Percentiles rank a stretch among this genome's conserved stretches.
phyloP scores from a whole-genome alignment of 2,888 invertebrate species.

The Tetranychus piercei region DNA sequence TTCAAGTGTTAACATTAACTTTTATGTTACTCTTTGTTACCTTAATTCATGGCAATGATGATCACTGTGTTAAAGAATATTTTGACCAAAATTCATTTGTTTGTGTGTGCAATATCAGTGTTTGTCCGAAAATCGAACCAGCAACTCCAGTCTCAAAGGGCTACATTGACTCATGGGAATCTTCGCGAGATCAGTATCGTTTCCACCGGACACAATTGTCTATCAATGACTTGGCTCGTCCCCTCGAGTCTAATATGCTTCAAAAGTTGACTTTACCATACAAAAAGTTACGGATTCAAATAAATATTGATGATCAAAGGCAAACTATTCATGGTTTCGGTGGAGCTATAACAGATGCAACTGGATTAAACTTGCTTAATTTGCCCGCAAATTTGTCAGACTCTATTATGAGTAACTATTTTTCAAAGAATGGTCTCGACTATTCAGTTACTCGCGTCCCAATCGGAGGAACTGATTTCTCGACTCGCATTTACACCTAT shows the following conservation, averaged over 20 bases:
- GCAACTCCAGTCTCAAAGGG: background rate
- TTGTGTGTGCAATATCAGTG: background rate
- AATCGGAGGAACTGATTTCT: conserved; percentile 71
- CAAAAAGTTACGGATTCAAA: background rate
- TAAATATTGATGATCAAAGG: background rate
- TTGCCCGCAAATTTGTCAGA: conserved; percentile 40
- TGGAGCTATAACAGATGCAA: conserved; percentile 56
- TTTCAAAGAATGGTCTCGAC: conserved; percentile 37
- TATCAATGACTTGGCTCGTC: background rate
- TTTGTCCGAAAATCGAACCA: background rate
- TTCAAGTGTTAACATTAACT: too few species aligned
- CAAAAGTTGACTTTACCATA: background rate
- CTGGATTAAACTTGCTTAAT: conserved; percentile 50
- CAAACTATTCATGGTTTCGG: conserved; percentile 36
- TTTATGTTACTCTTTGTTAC: too few species aligned
- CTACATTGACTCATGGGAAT: background rate
- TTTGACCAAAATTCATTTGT: background rate
- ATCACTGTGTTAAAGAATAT: too few species aligned
- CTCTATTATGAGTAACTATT: conserved; percentile 40
- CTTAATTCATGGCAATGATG: too few species aligned
- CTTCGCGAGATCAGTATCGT: background rate
- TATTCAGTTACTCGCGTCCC: conserved; percentile 63
- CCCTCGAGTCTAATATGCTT: background rate
- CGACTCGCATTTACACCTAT: conserved; percentile 58
- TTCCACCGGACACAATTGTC: background rate